Evolutionary conservation across 1,140 invertebrate genomes (phyloP).

Genomic region (Hycleus phaleratus): DNA sequence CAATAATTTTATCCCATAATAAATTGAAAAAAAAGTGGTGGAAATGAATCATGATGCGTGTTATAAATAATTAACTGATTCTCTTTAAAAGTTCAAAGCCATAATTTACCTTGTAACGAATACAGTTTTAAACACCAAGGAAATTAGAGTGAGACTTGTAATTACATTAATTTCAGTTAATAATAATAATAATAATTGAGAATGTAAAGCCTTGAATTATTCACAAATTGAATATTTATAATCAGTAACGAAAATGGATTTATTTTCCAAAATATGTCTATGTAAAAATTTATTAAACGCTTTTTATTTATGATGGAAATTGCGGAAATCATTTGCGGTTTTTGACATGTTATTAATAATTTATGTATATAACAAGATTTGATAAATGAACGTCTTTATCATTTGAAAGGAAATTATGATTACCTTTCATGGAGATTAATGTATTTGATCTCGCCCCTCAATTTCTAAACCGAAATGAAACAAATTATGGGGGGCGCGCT

Average conservation of each 20-base stretch:
- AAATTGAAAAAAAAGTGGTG: not conserved
- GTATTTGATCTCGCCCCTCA: constrained; percentile 23
- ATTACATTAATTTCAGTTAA: no score
- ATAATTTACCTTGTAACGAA: not conserved
- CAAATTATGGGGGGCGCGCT: constrained; percentile 7
- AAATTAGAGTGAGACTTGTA: no score
- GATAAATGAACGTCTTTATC: constrained; percentile 33
- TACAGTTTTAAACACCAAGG: not conserved
- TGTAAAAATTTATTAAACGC: not conserved
- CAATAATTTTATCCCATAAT: not conserved
- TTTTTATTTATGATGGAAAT: constrained; percentile 21
- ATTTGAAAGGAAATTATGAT: constrained; percentile 31
- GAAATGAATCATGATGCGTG: not conserved
- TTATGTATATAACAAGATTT: constrained; percentile 27
- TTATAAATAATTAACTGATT: not conserved
- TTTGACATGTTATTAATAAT: constrained; percentile 31
- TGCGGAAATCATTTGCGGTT: constrained; percentile 29
- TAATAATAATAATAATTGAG: no score
- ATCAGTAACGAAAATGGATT: no score
- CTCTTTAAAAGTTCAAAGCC: not conserved
- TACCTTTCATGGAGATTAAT: constrained; percentile 32
- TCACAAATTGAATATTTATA: no score
- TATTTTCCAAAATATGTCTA: not conserved
- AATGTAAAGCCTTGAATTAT: no score
- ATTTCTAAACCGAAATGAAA: constrained; percentile 16